Base-by-base conservation (phyloP, 2,888 invertebrate genomes). In the Euplagia quadripunctaria region DNA sequence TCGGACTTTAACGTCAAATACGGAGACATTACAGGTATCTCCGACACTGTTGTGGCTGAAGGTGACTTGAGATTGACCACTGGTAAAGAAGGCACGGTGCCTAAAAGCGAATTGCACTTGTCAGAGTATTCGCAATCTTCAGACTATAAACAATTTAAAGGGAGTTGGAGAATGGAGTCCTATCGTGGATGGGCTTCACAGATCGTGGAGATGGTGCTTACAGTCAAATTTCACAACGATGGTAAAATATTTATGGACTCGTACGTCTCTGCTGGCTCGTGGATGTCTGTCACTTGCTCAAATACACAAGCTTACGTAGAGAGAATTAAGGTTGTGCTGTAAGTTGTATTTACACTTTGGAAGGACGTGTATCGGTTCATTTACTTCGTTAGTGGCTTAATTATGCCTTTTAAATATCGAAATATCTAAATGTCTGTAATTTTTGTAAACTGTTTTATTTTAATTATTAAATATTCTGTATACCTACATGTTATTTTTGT, bases 71-170 rank as follows among this genome's bases (percentile, higher is more conserved):
- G 16, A 51, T 11, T 67, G 41, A 67, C 16, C 17, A 67, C 67
- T 5, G 67, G 67, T 5, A 67, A 67, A 41, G 67, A 52, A 67
- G 67, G 67, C 17, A 52, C 51, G 52, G 67, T 67, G 31, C 67
- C 67, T 5, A 31, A 4, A 5, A 17, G 4, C 0, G 4, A 31
- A 16, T n/a, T 67, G 31, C 67, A 51, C 31, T 41, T 67, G 31
- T 51, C 16, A 41, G 49, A 67, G 42, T 0, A 41, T 6, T 52
- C 67, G 1, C 17, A 52, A 4, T 31, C 67, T 41, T 51, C 67
- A 17, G 67, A 67, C 0, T 67, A 67, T 17, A 9, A 52, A 9
- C 67, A 67, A 11, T 67, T 67, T 8, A 51, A 16, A 11, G 52
- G 52, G 7, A 20, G 31, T 16, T 66, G 66, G 66, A 49, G 7